A percentile compares a stretch with the other conserved stretches of the same genome.
Conservation (phyloP, 2,113 vertebrate species). For the Oncorhynchus masou region DNA sequence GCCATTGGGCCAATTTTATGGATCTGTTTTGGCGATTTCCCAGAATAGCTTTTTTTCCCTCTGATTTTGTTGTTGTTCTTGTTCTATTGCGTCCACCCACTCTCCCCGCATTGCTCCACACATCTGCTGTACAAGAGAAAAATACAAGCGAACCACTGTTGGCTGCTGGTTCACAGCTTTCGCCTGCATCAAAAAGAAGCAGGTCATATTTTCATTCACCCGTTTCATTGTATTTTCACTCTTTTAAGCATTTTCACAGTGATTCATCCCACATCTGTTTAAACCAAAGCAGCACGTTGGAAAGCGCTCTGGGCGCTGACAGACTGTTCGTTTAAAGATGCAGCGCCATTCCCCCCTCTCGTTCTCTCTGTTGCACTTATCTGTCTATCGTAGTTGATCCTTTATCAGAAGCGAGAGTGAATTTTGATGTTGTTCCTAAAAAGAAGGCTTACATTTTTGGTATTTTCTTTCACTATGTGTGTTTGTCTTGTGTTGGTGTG, state of each 20-base stretch:
- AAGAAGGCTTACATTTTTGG: too few species aligned
- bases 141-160: too few species aligned
- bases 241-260: not conserved
- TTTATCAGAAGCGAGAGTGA: conserved; percentile 16
- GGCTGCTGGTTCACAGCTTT: too few species aligned
- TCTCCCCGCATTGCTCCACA: too few species aligned
- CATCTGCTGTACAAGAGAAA: too few species aligned
- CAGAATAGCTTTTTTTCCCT: too few species aligned
- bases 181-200: too few species aligned
- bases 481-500: not conserved
- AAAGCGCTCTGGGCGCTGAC: conserved; percentile 23
- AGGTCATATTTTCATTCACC: too few species aligned
- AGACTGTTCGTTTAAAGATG: conserved; percentile 13
- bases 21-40: too few species aligned
- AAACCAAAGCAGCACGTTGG: conserved; percentile 4
- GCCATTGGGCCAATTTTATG: too few species aligned
- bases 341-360: conserved; percentile 13
- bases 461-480: not conserved
- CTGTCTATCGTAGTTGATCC: conserved; percentile 1
- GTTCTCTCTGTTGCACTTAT: conserved; percentile 14
- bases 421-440: conserved; percentile 25
- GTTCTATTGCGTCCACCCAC: too few species aligned
- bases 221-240: not conserved
- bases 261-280: conserved; percentile 31
- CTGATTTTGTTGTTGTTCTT: too few species aligned